A percentile compares a stretch with the other conserved stretches of the same genome.
Conservation (phyloP, 2,113 vertebrate genomes). For the Fulica atra region DNA sequence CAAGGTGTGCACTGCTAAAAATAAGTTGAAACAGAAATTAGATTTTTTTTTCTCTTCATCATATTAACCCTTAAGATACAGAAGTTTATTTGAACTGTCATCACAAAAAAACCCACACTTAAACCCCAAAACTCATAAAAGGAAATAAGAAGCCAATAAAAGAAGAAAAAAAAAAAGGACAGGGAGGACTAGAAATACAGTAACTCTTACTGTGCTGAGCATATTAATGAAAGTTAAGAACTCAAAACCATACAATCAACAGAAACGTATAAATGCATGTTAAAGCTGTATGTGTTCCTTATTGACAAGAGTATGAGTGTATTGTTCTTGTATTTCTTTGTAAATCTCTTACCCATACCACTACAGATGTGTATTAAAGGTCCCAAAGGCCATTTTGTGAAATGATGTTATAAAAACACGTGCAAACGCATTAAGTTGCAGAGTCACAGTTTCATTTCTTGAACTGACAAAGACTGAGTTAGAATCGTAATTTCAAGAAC, state of each 20-base stretch:
- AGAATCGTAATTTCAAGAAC: background rate
- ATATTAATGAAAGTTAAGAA: background rate
- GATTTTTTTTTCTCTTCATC: background rate
- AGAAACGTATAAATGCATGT: background rate
- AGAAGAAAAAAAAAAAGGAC: background rate
- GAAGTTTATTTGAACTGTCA: background rate
- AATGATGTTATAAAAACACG: fast-evolving
- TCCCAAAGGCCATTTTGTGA: background rate
- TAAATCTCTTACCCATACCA: background rate
- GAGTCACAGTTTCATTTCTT: background rate
- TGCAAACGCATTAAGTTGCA: background rate
- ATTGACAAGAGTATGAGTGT: background rate
- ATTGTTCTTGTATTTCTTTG: background rate
- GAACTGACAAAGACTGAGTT: fast-evolving
- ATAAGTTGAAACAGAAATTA: slow-evolving; percentile 32
- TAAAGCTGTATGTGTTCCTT: background rate
- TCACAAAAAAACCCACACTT: background rate
- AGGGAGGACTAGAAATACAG: background rate
- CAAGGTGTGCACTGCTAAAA: slow-evolving; percentile 1
- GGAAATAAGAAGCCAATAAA: background rate
- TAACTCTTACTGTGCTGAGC: background rate
- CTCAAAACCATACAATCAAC: background rate
- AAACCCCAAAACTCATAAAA: background rate
- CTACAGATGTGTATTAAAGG: background rate
- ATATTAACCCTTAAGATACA: slow-evolving; percentile 25